Evolutionary conservation across 1,140 invertebrate species (phyloP), one percentile per base, ranked within the genome.

Genomic region (Vanessa atalanta): DNA sequence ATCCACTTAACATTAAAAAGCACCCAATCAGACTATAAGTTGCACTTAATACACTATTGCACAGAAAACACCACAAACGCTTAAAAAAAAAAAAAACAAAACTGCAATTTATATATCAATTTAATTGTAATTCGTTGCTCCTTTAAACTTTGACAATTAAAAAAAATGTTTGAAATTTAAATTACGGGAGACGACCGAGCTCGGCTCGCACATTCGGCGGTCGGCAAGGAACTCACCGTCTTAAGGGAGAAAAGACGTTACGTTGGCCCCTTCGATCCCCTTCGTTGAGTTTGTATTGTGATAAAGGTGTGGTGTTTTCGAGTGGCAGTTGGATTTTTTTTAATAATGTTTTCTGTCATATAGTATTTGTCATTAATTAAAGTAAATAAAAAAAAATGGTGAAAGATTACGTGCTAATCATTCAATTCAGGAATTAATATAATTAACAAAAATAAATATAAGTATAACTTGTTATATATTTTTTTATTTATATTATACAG

Each of bases 161-260:
- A 57, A 57, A 23, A 51, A 65, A 57, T 15, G 13, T 31, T 51
- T 23, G 20, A 50, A 66, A 15, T 66, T 61, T 37, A 86, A 85
- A 84, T 87, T 83, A 83, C 85, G 85, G 80, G 83, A 69, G 73
- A 72, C 37, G 16, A 61, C 53, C 68, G 64, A 79, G 72, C 76
- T 83, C 84, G 81, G 79, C 87, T 86, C 88, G 84, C 85, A 77
- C 87, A 83, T 79, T 81, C 86, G 83, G 81, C 88, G 85, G 86
- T 88, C 88, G 82, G 75, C 79, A 90, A 92, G 88, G 84, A 92
- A 92, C 90, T 92, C 83, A 70, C 68, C 86, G 86, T 90, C 88
- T 90, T 92, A 78, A 82, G 88, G 88, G 85, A 78, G 78, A 89
- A 92, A 91, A 92, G 88, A 92, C 90, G 90, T 92, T 92, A 92